Base-by-base conservation (phyloP, 1,140 invertebrate genomes). In the Bombyx mori region DNA sequence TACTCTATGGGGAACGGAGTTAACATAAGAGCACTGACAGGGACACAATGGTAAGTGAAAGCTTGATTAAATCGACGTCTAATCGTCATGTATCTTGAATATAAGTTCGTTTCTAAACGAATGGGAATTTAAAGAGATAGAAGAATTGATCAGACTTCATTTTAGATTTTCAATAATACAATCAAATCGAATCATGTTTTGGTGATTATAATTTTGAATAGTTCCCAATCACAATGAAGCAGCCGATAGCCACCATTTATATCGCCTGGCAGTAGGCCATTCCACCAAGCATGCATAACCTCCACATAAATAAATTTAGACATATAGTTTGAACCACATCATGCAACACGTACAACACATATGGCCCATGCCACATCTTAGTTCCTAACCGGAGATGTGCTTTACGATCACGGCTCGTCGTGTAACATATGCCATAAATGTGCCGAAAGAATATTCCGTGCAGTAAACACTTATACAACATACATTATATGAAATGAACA, bases 301-400 rank as follows among this genome's bases (percentile, higher is more conserved):
- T 77, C 68, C 71, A 81, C 78, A 80, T 77, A 75, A 73, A 78
- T 67, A 75, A 73, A 72, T 71, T 68, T 78, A 75, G 63, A 65
- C 72, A 66, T 69, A 70, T 66, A 57, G 68, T 63, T 79, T 75
- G 69, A 70, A 66, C 66, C 75, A 81, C 62, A 75, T 77, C 83
- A 86, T 86, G 82, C 83, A 86, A 79, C 79, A 86, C 80, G 75
- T 77, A 86, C 83, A 83, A 86, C 83, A 85, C 66, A 65, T 63
- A 85, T 82, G 80, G 82, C 81, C 68, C 79, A 84, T 84, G 79
- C 75, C 80, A 76, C 68, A 73, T 73, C 69, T 71, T 78, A 66
- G 66, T 66, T 57, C 61, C 35, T 75, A 68, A 69, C 66, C 73
- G 75, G 69, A 82, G 64, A 71, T 80, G 80, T 83, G 79, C 77